Base-by-base conservation (phyloP, 2,797 vertebrate genomes). In the Sebastes vulpes region DNA sequence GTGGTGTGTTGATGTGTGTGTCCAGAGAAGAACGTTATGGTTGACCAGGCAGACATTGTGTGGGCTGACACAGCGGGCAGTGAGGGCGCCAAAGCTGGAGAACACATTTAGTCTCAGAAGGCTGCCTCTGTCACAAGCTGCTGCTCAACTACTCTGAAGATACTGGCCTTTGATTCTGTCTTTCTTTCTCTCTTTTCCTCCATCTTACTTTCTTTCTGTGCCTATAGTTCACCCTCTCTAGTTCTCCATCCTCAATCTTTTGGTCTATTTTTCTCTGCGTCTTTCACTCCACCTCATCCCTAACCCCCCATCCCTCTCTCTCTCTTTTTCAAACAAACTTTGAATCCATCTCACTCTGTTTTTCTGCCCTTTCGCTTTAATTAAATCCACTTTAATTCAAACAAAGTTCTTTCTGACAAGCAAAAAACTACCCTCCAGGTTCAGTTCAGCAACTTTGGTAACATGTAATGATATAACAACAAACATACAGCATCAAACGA, bases 31-130 rank as follows among this genome's bases (percentile, higher is more conserved):
- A 86, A 56, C 8, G 82, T 84, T 81, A 63, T 61, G 84, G 86
- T 82, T 72, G 89, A 93, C 61, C 77, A 50, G 84, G 79, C 91
- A 90, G 73, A 87, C 86, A 83, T 79, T 88, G 87, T 87, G 88
- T 87, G 82, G 88, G 87, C 82, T 82, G 78, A 81, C 69, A 82
- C 63, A 68, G 86, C 20, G n/a, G 82, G 82, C 60, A 64, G 84
- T 12, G 72, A 84, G 76, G 86, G 71, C 25, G 46, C 77, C 79
- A 63, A 77, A 75, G 78, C 83, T 70, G 82, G 83, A 90, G 90
- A 91, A 85, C 86, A 84, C 83, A 77, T 80, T 93, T 88, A 86
- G 89, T 86, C 76, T 90, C 93, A 91, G 77, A 85, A 79, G 84
- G 72, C 84, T 90, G 87, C 86, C 29, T 89, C 84, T 85, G 82